phyloP scores from a whole-genome alignment of 2,888 invertebrate species.

The Xestobium rufovillosum region DNA sequence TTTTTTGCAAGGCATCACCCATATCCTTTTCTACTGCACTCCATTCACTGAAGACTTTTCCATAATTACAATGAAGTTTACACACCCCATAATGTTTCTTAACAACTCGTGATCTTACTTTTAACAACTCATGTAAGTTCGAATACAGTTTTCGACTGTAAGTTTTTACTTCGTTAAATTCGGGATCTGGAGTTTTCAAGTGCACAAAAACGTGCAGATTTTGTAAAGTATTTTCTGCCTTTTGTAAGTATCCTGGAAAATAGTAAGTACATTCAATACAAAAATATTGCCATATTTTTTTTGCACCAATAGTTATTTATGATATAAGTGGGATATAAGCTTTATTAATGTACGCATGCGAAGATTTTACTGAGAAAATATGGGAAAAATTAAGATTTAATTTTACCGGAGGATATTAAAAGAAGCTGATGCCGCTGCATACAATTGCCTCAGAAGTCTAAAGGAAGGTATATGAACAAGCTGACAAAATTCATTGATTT shows the following conservation, averaged over 20 bases:
- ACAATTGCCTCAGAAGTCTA: no score
- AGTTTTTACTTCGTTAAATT: conserved; percentile 67
- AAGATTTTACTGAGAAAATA: no score
- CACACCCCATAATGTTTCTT: conserved; percentile 70
- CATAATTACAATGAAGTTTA: conserved; percentile 74
- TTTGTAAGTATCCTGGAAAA: conserved; percentile 57
- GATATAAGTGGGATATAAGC: no score
- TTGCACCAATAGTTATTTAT: no score
- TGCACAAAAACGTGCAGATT: conserved; percentile 67
- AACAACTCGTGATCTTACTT: conserved; percentile 59
- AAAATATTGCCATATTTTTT: neutral
- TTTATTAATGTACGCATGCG: no score
- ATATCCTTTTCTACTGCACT: conserved; percentile 75
- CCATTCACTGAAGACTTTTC: conserved; percentile 78
- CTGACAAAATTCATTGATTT: no score
- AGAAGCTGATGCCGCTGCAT: no score
- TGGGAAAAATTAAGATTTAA: no score
- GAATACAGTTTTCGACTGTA: conserved; percentile 66
- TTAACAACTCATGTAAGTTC: conserved; percentile 52
- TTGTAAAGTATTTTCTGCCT: conserved; percentile 74
- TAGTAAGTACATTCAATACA: conserved; percentile 6
- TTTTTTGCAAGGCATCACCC: conserved; percentile 68
- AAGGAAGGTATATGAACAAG: no score
- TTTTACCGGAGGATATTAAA: no score
- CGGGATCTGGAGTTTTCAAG: conserved; percentile 63